Evolutionary conservation across 2,888 invertebrate species (phyloP).

Genomic region (Cephus sareptanus): DNA sequence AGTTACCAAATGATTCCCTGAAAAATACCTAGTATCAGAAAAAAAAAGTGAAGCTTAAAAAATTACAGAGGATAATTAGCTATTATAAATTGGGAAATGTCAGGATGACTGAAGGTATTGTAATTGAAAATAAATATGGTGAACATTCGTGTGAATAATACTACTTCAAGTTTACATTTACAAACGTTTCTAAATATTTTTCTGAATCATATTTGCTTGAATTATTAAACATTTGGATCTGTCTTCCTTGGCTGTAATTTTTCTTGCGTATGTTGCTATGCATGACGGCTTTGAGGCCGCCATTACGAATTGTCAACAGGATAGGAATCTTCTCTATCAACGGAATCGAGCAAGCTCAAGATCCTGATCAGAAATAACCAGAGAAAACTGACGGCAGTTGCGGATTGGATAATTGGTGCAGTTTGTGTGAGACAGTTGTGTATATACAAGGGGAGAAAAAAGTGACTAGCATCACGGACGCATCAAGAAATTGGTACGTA

Average conservation of each 20-base stretch:
- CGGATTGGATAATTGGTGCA: slow-evolving; percentile 12
- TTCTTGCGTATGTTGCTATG: not conserved
- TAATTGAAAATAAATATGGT: not conserved
- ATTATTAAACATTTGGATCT: not conserved
- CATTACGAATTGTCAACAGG: not conserved
- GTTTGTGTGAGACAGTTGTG: not conserved
- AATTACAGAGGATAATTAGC: not conserved
- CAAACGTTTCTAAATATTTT: not conserved
- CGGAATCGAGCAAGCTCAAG: not conserved
- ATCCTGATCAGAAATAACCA: slow-evolving; percentile 18
- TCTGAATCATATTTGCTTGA: not conserved
- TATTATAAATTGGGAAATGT: not conserved
- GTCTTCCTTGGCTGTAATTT: not conserved
- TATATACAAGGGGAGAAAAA: not conserved
- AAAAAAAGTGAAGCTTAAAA: not conserved
- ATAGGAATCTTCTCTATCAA: not conserved
- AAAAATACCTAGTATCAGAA: not conserved
- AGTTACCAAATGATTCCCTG: not conserved
- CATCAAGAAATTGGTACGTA: not conserved
- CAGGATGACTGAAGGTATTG: not conserved
- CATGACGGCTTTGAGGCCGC: not conserved
- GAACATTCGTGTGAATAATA: not conserved
- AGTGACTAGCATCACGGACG: not conserved
- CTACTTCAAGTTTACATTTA: not conserved
- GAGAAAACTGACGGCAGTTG: slow-evolving; percentile 13